phyloP scores from a whole-genome alignment of 2,797 vertebrate genomes.

The Erithacus rubecula region DNA sequence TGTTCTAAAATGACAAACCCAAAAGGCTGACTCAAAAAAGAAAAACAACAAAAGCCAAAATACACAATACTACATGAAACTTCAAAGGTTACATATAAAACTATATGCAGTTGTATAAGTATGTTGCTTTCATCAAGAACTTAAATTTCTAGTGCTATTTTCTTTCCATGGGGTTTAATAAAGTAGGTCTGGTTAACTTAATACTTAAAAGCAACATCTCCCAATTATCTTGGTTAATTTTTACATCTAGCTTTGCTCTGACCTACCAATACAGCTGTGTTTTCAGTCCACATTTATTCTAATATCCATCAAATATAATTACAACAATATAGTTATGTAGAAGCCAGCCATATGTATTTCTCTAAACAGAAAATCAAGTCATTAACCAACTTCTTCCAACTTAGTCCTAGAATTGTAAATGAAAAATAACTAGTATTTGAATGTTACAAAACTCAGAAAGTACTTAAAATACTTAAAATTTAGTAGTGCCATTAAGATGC shows the following conservation, averaged over 20 bases:
- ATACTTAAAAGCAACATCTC: not conserved
- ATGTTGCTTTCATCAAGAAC: not conserved
- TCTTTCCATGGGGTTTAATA: not conserved
- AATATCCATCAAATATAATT: not conserved
- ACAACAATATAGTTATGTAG: not conserved
- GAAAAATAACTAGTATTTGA: not conserved
- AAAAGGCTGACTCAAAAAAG: not conserved
- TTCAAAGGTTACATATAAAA: not conserved
- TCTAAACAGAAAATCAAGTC: not conserved
- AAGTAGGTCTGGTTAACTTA: not conserved
- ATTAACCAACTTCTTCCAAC: not conserved
- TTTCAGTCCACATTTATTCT: not conserved
- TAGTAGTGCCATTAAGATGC: not conserved
- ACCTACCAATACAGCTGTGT: not conserved
- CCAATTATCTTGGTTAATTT: not conserved
- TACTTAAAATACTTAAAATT: not conserved
- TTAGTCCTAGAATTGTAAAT: not conserved
- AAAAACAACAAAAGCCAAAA: not conserved
- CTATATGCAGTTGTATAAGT: too few relatives aligned
- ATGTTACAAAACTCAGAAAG: not conserved
- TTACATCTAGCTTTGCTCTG: not conserved
- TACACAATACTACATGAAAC: not conserved
- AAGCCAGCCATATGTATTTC: not conserved
- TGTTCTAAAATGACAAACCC: not conserved
- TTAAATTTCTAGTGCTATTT: not conserved